These are phyloP conservation scores for Volucella bombylans DNA, from an alignment of 2,888 invertebrate species.

Conservation along the genomic window DNA sequence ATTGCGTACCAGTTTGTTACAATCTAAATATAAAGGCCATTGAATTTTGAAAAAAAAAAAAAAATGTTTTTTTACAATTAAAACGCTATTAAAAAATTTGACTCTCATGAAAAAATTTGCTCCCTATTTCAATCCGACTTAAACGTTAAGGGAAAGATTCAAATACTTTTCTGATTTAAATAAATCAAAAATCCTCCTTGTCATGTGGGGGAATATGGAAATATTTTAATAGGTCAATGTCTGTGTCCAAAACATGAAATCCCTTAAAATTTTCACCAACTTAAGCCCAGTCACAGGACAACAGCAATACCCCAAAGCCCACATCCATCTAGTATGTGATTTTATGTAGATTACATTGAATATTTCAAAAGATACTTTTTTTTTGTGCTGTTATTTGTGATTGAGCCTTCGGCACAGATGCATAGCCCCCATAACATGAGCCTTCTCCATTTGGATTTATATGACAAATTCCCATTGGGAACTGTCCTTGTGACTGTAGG, in stretches of 20 bases:
- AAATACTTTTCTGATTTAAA: slow-evolving; percentile 9
- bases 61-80: too few relatives aligned
- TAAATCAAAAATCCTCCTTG: neutral
- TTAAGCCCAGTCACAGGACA: neutral
- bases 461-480: slow-evolving; percentile 67
- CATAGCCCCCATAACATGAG: slow-evolving; percentile 29
- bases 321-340: slow-evolving; percentile 56
- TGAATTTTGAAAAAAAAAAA: too few relatives aligned
- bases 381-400: neutral
- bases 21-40: too few relatives aligned
- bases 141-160: neutral
- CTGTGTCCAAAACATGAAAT: slow-evolving; percentile 26
- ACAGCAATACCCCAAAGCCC: slow-evolving; percentile 13
- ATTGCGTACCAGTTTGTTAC: too few relatives aligned
- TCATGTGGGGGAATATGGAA: slow-evolving; percentile 9
- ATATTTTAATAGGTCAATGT: slow-evolving; percentile 48
- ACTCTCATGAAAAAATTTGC: neutral
- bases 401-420: slow-evolving; percentile 19
- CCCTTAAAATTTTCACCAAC: slow-evolving; percentile 15
- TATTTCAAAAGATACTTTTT: slow-evolving; percentile 57
- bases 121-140: neutral
- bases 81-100: too few relatives aligned
- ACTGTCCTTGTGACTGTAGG: slow-evolving; percentile 32
- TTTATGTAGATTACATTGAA: slow-evolving; percentile 69
- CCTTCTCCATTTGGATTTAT: slow-evolving; percentile 61